Evolutionary conservation across 2,797 vertebrate species (phyloP).

Genomic region (Hippocampus kuda): DNA sequence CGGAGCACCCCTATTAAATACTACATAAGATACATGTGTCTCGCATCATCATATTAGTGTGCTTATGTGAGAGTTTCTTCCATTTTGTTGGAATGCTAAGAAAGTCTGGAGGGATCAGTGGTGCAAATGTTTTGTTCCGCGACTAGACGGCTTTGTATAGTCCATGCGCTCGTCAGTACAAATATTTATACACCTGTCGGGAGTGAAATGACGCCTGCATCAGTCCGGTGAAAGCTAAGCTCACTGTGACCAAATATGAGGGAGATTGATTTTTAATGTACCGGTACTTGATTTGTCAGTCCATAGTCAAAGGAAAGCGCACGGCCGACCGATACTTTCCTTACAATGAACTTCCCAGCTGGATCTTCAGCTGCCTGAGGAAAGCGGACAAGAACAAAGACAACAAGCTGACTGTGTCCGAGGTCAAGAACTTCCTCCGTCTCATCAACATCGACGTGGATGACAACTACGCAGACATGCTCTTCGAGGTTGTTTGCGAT

Average conservation of each 20-base stretch:
- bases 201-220: neutral
- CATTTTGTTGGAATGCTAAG: no score
- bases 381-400: constrained; percentile 94
- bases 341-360: constrained; percentile 74
- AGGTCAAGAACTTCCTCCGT: constrained; percentile 82
- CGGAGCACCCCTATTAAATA: no score
- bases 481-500: constrained; percentile 76
- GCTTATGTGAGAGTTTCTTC: no score
- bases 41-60: no score
- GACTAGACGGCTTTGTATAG: neutral
- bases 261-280: neutral
- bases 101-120: no score
- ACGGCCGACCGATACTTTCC: neutral
- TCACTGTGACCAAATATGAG: neutral
- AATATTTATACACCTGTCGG: neutral
- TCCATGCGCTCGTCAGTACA: neutral
- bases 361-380: constrained; percentile 84
- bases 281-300: neutral
- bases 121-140: neutral
- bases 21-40: no score
- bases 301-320: neutral
- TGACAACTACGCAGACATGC: constrained; percentile 73
- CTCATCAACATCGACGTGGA: constrained; percentile 84
- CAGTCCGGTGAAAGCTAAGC: neutral
- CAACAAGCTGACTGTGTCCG: constrained; percentile 80